Percentiles rank a stretch among this genome's conserved stretches.
phyloP scores from a whole-genome alignment of 2,797 vertebrate genomes.

The Notoglanidium macrostoma region DNA sequence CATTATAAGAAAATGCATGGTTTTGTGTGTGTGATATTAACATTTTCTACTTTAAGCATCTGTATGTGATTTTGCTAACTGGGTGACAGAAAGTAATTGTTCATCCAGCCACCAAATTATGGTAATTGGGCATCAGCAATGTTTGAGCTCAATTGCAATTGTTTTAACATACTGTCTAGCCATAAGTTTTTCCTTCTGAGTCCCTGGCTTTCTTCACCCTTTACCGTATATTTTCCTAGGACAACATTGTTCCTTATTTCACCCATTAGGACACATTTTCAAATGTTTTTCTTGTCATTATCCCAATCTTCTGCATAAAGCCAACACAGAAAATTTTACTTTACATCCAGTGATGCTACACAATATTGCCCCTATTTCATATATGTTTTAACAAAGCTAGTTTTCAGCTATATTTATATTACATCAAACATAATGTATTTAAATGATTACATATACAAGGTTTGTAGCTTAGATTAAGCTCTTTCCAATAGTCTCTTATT shows the following conservation, averaged over 20 bases:
- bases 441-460: too few relatives aligned
- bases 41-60: neutral
- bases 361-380: neutral
- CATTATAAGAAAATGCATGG: neutral
- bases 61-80: neutral
- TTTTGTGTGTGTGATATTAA: neutral
- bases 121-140: neutral
- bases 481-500: neutral
- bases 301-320: constrained; percentile 1
- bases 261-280: neutral
- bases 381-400: neutral
- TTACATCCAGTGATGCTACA: neutral
- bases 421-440: neutral
- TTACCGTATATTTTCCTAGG: constrained; percentile 6
- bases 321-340: neutral
- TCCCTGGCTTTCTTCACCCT: neutral
- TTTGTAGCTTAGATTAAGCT: neutral
- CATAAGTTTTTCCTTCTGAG: neutral
- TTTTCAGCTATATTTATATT: neutral
- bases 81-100: neutral
- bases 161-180: neutral
- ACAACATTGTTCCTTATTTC: neutral
- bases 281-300: constrained; percentile 26
- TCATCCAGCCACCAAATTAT: neutral
- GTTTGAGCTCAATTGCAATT: neutral